Conservation (phyloP, 2,113 vertebrate species). For the Mystacornis crossleyi region DNA sequence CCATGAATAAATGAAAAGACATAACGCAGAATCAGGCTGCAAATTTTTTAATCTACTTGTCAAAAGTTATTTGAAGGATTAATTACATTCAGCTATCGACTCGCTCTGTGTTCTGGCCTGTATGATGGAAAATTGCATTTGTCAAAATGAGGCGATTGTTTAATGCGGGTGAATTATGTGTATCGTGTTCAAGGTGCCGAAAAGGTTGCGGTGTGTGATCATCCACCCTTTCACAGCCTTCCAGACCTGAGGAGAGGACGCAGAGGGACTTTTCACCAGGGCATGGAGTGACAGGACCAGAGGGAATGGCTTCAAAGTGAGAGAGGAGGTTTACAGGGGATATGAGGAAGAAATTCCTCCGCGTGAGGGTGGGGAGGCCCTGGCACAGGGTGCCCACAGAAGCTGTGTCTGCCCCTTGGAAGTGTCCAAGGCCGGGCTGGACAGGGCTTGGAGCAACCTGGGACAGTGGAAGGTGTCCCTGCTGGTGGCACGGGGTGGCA, state of each 20-base stretch:
- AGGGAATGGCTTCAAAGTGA: background rate
- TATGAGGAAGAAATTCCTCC: accelerated
- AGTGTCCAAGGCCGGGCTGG: accelerated
- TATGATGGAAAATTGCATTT: background rate
- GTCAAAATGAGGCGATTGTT: background rate
- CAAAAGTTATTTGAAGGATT: background rate
- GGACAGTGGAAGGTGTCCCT: accelerated
- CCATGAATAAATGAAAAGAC: background rate
- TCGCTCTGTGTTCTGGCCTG: background rate
- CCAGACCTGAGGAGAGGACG: background rate
- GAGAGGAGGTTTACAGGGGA: background rate
- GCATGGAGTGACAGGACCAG: background rate
- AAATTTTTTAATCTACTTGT: background rate
- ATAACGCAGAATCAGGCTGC: background rate
- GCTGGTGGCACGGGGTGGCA: accelerated
- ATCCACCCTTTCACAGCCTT: no score
- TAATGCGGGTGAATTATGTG: accelerated
- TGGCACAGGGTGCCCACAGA: background rate
- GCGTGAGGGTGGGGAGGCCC: accelerated
- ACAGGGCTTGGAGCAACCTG: accelerated
- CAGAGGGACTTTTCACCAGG: background rate
- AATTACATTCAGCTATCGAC: background rate
- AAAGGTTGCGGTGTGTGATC: accelerated
- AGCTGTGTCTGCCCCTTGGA: background rate
- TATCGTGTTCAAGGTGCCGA: background rate